Evolutionary conservation across 2,888 invertebrate species (phyloP).

Genomic region (Chrysomela aeneicollis): DNA sequence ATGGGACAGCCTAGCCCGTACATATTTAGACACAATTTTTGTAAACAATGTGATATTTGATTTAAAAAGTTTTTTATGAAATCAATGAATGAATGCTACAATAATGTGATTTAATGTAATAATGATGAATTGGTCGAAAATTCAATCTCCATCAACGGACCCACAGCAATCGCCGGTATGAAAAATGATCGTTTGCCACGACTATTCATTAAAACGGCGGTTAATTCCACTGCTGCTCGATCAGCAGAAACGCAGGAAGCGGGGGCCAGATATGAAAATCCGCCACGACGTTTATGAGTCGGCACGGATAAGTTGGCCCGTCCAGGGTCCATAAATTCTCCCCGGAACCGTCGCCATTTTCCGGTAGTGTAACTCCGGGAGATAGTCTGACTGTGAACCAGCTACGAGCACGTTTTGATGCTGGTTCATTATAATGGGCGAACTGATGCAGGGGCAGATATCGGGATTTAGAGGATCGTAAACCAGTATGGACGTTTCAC

Average conservation of each 20-base stretch:
- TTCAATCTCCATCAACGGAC: no score
- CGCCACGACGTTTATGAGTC: constrained; percentile 11
- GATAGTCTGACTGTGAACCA: constrained; percentile 13
- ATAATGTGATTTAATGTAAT: no score
- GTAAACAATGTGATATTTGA: no score
- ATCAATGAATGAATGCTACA: no score
- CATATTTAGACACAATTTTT: no score
- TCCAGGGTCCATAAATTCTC: constrained; percentile 7
- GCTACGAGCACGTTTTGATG: constrained; percentile 9
- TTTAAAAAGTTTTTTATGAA: no score
- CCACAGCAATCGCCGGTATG: no score
- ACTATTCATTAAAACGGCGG: not conserved
- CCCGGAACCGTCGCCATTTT: constrained; percentile 9
- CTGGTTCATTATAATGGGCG: constrained; percentile 14
- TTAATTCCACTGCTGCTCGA: not conserved
- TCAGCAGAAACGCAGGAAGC: not conserved
- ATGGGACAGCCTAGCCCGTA: no score
- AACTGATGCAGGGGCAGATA: not conserved
- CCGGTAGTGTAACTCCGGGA: constrained; percentile 15
- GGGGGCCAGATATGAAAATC: not conserved
- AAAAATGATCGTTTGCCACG: no score
- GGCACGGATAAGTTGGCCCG: constrained; percentile 13
- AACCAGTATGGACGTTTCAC: not conserved
- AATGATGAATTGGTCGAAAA: no score
- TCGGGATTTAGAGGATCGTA: not conserved